These are phyloP conservation scores for Chloromyia formosa DNA, from an alignment of 2,888 invertebrate species.

Conservation along the genomic window DNA sequence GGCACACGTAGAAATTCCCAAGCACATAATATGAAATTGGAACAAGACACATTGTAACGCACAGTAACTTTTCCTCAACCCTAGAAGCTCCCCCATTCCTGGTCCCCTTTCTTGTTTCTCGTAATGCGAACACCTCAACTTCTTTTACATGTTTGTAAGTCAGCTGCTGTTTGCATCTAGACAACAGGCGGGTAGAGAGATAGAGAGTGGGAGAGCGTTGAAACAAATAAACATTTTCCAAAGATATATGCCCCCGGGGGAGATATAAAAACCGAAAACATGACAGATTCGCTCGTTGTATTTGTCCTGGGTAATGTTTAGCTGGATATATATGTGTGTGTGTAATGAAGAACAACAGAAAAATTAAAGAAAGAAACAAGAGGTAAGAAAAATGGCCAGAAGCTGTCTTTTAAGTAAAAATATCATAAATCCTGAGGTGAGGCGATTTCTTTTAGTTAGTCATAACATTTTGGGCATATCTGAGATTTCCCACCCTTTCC, in stretches of 20 bases:
- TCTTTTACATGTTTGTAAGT: too few relatives aligned
- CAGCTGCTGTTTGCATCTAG: too few relatives aligned
- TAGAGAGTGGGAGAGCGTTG: slow-evolving; percentile 19
- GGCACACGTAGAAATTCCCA: neutral
- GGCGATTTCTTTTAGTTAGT: too few relatives aligned
- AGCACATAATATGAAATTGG: slow-evolving; percentile 48
- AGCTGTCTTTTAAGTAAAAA: slow-evolving; percentile 2
- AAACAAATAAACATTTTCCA: slow-evolving; percentile 50
- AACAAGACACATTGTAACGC: slow-evolving; percentile 41
- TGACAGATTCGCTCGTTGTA: slow-evolving; percentile 50
- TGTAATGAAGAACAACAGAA: too few relatives aligned
- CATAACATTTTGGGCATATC: too few relatives aligned
- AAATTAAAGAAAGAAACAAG: too few relatives aligned
- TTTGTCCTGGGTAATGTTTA: slow-evolving; percentile 48
- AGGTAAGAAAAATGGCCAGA: slow-evolving; percentile 30
- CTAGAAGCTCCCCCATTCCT: neutral
- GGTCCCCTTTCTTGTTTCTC: neutral
- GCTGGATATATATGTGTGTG: slow-evolving; percentile 46
- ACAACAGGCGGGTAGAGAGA: too few relatives aligned
- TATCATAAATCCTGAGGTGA: neutral
- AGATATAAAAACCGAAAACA: slow-evolving; percentile 50
- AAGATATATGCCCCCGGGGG: slow-evolving; percentile 49
- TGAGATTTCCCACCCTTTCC: too few relatives aligned
- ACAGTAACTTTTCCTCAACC: slow-evolving; percentile 6
- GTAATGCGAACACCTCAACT: neutral